Conservation (phyloP, 2,888 invertebrate species). For the Drosophila kokeensis region DNA sequence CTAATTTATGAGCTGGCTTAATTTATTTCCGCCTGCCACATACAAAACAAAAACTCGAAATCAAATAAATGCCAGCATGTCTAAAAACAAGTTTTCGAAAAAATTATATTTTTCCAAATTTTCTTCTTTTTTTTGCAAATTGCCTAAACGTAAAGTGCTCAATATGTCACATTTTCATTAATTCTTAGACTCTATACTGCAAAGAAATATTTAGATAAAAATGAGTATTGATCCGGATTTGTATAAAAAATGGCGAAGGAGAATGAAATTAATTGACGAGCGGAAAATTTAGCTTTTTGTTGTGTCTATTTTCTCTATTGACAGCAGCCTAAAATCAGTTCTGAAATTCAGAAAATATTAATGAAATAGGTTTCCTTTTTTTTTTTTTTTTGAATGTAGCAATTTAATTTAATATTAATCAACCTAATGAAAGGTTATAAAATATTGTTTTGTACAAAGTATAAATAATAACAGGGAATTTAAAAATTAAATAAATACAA, state of each 20-base stretch:
- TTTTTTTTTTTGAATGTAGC: too few species aligned
- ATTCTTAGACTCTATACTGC: background rate
- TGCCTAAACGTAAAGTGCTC: conserved; percentile 12
- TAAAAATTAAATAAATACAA: too few species aligned
- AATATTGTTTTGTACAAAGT: too few species aligned
- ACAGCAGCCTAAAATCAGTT: background rate
- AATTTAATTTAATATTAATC: too few species aligned
- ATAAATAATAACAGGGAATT: too few species aligned
- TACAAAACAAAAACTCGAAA: background rate
- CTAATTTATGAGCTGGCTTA: conserved; percentile 79
- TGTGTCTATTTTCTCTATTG: background rate
- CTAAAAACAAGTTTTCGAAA: conserved; percentile 21
- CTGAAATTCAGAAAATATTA: too few species aligned
- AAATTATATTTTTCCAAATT: background rate
- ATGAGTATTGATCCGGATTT: background rate
- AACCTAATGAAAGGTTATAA: too few species aligned
- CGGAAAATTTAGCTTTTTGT: background rate
- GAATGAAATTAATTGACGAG: background rate
- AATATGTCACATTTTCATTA: background rate
- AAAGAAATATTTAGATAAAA: too few species aligned
- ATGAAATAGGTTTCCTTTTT: too few species aligned
- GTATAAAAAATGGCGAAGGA: background rate
- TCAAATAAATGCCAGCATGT: conserved; percentile 43
- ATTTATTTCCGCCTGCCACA: conserved; percentile 71
- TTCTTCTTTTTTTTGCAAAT: background rate